phyloP scores from a whole-genome alignment of 1,140 invertebrate genomes.

The Drosophila sucinea region DNA sequence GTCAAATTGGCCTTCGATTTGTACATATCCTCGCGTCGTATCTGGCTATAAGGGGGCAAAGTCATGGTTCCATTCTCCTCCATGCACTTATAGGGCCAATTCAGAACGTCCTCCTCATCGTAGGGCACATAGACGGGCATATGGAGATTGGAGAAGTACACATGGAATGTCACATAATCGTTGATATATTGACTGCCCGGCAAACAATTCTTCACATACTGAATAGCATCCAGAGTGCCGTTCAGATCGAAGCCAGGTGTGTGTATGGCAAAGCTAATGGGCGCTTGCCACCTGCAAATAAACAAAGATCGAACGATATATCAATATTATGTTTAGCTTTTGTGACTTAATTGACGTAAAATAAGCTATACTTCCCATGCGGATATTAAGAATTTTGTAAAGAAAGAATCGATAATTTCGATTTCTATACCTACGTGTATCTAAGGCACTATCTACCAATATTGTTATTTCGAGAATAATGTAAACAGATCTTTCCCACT shows the following conservation, averaged over 20 bases:
- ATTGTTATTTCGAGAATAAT: no score
- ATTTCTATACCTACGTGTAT: no score
- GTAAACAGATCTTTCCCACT: no score
- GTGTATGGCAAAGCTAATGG: slow-evolving; percentile 90
- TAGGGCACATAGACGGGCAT: slow-evolving; percentile 89
- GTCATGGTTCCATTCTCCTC: slow-evolving; percentile 33
- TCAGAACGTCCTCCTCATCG: slow-evolving; percentile 84
- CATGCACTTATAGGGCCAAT: slow-evolving; percentile 86
- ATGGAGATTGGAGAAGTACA: slow-evolving; percentile 92
- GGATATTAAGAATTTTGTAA: no score
- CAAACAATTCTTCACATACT: slow-evolving; percentile 87
- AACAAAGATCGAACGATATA: not conserved
- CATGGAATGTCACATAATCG: slow-evolving; percentile 91
- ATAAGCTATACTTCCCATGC: no score
- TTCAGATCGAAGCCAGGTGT: slow-evolving; percentile 88
- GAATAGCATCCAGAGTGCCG: slow-evolving; percentile 87
- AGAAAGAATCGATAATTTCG: no score
- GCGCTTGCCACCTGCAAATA: slow-evolving; percentile 85
- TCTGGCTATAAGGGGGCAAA: slow-evolving; percentile 87
- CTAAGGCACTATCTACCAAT: no score
- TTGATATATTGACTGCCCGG: slow-evolving; percentile 86
- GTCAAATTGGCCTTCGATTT: slow-evolving; percentile 90
- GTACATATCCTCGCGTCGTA: slow-evolving; percentile 86
- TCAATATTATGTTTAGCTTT: not conserved
- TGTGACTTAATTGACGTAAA: not conserved